A percentile compares a stretch with the other conserved stretches of the same genome.
Evolutionary conservation across 2,113 vertebrate species (phyloP).

Genomic region (Casuarius casuarius): DNA sequence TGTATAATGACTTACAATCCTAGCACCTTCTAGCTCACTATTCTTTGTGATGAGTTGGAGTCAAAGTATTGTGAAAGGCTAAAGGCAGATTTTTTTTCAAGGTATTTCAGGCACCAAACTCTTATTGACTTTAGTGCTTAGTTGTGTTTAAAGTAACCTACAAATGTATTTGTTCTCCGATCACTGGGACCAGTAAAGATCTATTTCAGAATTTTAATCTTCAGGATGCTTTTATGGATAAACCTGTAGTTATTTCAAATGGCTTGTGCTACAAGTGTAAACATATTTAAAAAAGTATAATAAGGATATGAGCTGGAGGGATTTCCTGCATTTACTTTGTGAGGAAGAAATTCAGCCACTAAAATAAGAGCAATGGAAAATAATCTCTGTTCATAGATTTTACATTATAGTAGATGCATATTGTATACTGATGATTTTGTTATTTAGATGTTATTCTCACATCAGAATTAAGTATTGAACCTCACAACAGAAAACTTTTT

Average conservation of each 20-base stretch:
- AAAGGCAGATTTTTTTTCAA: background rate
- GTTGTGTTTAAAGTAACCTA: background rate
- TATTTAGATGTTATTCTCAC: constrained; percentile 47
- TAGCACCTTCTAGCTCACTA: background rate
- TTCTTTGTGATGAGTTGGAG: background rate
- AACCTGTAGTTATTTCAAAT: constrained; percentile 29
- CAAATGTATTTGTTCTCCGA: constrained; percentile 3
- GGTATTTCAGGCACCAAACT: background rate
- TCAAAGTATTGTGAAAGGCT: constrained; percentile 24
- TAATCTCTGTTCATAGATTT: background rate
- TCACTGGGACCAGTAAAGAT: constrained; percentile 63
- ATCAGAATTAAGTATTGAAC: constrained; percentile 67
- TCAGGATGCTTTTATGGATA: constrained; percentile 2
- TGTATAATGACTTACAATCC: background rate
- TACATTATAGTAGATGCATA: background rate
- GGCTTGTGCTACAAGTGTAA: constrained; percentile 8
- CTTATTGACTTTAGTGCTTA: background rate
- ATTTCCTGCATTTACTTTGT: background rate
- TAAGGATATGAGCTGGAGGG: constrained; percentile 20
- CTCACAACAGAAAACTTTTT: constrained; percentile 59
- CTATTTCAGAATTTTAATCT: constrained; percentile 36
- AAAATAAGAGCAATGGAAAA: background rate
- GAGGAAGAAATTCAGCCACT: constrained; percentile 20
- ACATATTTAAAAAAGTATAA: background rate
- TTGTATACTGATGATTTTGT: constrained; percentile 7